A percentile compares a stretch with the other conserved stretches of the same genome.
Conservation (phyloP, 2,113 vertebrate species). For the Burhinus bistriatus region DNA sequence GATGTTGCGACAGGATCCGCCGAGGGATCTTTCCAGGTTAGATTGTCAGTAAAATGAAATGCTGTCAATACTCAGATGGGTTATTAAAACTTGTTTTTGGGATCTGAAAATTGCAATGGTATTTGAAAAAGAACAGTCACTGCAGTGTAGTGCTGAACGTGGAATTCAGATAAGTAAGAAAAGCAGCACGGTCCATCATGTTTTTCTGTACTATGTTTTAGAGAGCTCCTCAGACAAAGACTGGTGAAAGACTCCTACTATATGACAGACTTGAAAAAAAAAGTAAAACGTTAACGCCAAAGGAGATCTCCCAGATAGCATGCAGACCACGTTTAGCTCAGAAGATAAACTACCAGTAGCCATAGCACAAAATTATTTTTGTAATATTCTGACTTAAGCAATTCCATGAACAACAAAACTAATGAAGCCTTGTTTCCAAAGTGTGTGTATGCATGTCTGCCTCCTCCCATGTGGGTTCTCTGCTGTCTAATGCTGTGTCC, state of each 20-base stretch:
- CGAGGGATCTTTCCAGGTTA: not conserved
- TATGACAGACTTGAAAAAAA: not conserved
- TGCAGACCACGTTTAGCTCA: not conserved
- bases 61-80: not conserved
- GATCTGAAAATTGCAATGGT: not conserved
- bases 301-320: not conserved
- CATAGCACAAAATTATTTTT: not conserved
- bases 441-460: fast-evolving
- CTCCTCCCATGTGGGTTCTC: not conserved
- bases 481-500: not conserved
- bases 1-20: not conserved
- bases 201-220: not conserved
- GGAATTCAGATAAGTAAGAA: not conserved
- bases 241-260: not conserved
- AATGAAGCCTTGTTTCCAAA: not conserved
- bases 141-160: not conserved
- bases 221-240: not conserved
- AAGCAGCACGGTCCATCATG: fast-evolving
- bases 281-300: not conserved
- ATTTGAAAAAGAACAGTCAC: not conserved
- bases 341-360: not conserved
- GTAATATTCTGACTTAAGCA: not conserved
- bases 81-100: not conserved
- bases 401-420: not conserved
- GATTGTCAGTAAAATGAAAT: not conserved